Percentiles rank a stretch among this genome's conserved stretches.
phyloP scores from a whole-genome alignment of 2,888 invertebrate species.

The Silvanus unidentatus region DNA sequence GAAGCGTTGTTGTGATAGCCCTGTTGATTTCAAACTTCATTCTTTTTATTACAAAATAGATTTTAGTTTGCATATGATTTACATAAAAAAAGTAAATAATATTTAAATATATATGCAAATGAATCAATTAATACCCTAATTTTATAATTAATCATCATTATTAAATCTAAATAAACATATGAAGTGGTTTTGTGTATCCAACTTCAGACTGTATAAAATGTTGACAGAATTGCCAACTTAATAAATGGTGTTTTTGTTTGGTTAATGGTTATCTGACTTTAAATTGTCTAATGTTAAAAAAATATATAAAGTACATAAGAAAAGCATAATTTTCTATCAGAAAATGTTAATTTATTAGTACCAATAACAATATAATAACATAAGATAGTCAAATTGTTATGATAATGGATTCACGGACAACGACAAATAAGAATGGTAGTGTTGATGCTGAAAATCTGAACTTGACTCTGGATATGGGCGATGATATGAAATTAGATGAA shows the following conservation, averaged over 20 bases:
- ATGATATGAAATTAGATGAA: conserved; percentile 73
- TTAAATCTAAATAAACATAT: no score
- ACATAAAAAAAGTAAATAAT: no score
- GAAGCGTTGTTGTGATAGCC: no score
- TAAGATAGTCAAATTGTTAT: conserved; percentile 15
- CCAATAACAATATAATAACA: background rate
- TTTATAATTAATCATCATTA: no score
- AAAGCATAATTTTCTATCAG: background rate
- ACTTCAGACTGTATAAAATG: no score
- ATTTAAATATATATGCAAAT: no score
- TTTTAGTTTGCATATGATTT: no score
- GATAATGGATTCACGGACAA: conserved; percentile 41
- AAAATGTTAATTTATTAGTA: conserved; percentile 1
- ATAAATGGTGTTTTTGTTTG: conserved; percentile 15
- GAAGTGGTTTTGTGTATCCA: no score
- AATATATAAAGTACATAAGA: conserved; percentile 4
- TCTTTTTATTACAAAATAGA: no score
- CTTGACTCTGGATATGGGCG: conserved; percentile 59
- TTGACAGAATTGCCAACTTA: no score
- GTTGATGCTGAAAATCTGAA: conserved; percentile 43
- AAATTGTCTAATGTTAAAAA: conserved; percentile 8
- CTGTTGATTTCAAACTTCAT: no score
- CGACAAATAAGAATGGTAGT: conserved; percentile 41
- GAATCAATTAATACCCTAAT: no score
- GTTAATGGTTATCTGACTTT: conserved; percentile 15